These are phyloP conservation scores for Chouioia cunea DNA, from an alignment of 2,888 invertebrate genomes.

Conservation along the genomic window DNA sequence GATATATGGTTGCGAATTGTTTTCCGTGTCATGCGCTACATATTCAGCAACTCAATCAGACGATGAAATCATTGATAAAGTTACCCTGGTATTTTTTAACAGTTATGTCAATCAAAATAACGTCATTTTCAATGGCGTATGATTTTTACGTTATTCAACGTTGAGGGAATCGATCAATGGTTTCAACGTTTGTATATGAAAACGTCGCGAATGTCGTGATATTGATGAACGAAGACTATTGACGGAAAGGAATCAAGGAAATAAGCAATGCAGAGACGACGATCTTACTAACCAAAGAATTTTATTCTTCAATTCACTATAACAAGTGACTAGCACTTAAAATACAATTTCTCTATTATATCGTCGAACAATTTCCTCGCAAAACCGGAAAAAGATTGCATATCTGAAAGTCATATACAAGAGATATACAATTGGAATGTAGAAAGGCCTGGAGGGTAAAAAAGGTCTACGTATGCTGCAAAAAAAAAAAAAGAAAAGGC, in stretches of 20 bases:
- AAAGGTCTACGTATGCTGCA: conserved; percentile 16
- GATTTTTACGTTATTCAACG: too few relatives aligned
- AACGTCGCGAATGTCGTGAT: too few relatives aligned
- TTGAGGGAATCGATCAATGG: neutral
- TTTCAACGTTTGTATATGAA: too few relatives aligned
- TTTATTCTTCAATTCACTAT: conserved; percentile 64
- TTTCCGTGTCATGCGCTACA: too few relatives aligned
- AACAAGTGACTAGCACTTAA: conserved; percentile 68
- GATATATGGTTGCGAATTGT: neutral
- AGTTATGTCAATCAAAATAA: too few relatives aligned
- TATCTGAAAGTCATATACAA: conserved; percentile 39
- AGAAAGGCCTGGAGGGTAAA: conserved; percentile 25
- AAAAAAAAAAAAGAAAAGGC: conserved; percentile 23
- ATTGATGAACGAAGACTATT: too few relatives aligned
- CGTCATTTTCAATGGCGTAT: too few relatives aligned
- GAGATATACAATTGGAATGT: conserved; percentile 48
- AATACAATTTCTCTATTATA: conserved; percentile 51
- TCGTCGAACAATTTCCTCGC: conserved; percentile 18
- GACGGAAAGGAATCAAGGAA: neutral
- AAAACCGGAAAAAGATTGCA: conserved; percentile 17
- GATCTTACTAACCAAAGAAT: conserved; percentile 59
- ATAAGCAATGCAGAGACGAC: neutral
- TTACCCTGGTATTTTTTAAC: too few relatives aligned
- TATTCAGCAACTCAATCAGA: too few relatives aligned
- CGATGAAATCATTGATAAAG: too few relatives aligned